phyloP scores from a whole-genome alignment of 2,888 invertebrate genomes.

The Cosmia trapezina region DNA sequence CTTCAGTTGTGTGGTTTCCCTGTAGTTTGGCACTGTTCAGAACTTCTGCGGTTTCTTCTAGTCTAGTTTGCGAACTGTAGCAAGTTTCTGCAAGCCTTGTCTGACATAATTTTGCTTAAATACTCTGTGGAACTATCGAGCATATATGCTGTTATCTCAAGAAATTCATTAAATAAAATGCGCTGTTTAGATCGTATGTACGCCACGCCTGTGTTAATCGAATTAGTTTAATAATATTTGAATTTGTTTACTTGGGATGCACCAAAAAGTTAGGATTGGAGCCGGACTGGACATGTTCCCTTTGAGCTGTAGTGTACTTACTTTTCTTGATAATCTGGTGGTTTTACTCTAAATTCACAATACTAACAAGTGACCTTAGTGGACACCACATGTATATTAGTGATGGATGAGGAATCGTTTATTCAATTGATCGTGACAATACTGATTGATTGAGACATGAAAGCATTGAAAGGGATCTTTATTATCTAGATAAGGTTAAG shows the following conservation, averaged over 20 bases:
- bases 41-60: conserved; percentile 57
- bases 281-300: too few relatives aligned
- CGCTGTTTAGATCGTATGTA: background rate
- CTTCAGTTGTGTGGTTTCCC: conserved; percentile 26
- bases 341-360: too few relatives aligned
- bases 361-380: too few relatives aligned
- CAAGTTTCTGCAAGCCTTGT: conserved; percentile 37
- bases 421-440: conserved; percentile 1
- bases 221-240: background rate
- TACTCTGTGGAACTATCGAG: conserved; percentile 5
- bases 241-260: background rate
- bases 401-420: background rate
- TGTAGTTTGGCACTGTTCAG: conserved; percentile 34
- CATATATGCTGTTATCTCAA: background rate
- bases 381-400: too few relatives aligned
- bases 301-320: too few relatives aligned
- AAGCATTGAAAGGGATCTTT: background rate
- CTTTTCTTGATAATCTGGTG: too few relatives aligned
- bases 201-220: background rate
- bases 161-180: background rate
- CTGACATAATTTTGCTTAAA: conserved; percentile 25
- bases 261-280: too few relatives aligned
- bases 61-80: conserved; percentile 32
- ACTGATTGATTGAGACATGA: background rate
- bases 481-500: background rate